phyloP scores from a whole-genome alignment of 2,888 invertebrate species.

The Pseudococcus viburni region DNA sequence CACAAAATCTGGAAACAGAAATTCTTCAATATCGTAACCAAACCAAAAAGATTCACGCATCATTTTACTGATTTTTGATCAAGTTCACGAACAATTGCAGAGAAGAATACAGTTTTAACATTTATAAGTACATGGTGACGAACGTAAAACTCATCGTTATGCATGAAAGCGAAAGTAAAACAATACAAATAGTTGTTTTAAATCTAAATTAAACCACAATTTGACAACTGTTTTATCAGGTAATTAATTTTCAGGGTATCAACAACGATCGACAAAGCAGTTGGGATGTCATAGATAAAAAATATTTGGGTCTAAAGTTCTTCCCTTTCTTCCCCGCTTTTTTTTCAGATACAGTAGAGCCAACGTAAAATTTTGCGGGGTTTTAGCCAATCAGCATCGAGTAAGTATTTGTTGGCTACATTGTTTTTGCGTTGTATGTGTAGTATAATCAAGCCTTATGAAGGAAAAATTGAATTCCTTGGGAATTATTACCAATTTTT shows the following conservation, averaged over 20 bases:
- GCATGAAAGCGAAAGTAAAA: slow-evolving; percentile 23
- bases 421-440: no score
- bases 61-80: not conserved
- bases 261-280: not conserved
- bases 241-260: not conserved
- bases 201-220: not conserved
- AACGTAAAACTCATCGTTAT: slow-evolving; percentile 17
- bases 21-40: slow-evolving; percentile 64
- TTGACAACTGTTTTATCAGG: slow-evolving; percentile 41
- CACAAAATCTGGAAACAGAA: slow-evolving; percentile 65
- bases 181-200: not conserved
- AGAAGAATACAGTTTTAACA: not conserved
- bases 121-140: not conserved
- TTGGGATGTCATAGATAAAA: no score
- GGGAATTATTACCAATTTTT: no score
- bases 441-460: no score
- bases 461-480: no score
- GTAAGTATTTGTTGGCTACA: no score
- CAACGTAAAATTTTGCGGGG: no score
- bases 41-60: slow-evolving; percentile 66
- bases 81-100: not conserved
- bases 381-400: no score
- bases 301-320: no score
- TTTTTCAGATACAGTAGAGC: no score
- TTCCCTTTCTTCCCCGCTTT: no score